These are phyloP conservation scores for Acromyrmex charruanus DNA, from an alignment of 1,140 invertebrate species.

Conservation along the genomic window DNA sequence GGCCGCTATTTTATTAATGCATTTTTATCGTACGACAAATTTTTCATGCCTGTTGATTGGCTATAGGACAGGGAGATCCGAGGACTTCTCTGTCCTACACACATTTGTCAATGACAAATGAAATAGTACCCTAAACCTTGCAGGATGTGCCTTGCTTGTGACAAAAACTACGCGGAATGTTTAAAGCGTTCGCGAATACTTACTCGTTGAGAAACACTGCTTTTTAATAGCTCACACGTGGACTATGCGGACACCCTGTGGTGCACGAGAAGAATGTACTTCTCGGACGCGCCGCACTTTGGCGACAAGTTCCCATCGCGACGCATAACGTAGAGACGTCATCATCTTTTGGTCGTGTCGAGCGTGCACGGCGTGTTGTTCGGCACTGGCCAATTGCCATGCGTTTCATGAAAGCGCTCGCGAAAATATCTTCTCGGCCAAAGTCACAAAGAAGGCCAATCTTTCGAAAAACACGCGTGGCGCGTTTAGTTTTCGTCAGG, in stretches of 20 bases:
- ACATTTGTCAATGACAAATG: too few species aligned
- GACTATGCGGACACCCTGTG: slow-evolving; percentile 27
- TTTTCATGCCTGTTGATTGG: too few species aligned
- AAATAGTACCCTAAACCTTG: too few species aligned
- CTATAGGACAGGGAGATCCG: too few species aligned
- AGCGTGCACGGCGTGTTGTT: slow-evolving; percentile 19
- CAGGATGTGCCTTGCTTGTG: not conserved
- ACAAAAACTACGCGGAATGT: not conserved
- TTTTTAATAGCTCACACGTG: slow-evolving; percentile 52
- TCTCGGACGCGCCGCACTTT: not conserved
- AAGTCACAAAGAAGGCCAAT: slow-evolving; percentile 70
- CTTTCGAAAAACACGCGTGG: slow-evolving; percentile 64
- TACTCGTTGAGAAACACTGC: slow-evolving; percentile 44
- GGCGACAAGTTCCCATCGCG: slow-evolving; percentile 15
- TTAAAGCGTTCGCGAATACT: not conserved
- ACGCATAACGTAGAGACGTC: slow-evolving; percentile 1
- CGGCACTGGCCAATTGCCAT: slow-evolving; percentile 73
- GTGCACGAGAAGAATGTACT: slow-evolving; percentile 27
- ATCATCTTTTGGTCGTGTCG: not conserved
- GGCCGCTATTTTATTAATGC: too few species aligned
- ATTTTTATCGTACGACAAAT: too few species aligned
- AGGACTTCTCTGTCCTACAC: too few species aligned
- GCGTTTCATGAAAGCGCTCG: slow-evolving; percentile 51
- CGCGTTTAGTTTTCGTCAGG: slow-evolving; percentile 12
- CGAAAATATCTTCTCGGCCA: slow-evolving; percentile 74